These are phyloP conservation scores for Doris montereyensis DNA, from an alignment of 2,888 invertebrate genomes.

Conservation along the genomic window DNA sequence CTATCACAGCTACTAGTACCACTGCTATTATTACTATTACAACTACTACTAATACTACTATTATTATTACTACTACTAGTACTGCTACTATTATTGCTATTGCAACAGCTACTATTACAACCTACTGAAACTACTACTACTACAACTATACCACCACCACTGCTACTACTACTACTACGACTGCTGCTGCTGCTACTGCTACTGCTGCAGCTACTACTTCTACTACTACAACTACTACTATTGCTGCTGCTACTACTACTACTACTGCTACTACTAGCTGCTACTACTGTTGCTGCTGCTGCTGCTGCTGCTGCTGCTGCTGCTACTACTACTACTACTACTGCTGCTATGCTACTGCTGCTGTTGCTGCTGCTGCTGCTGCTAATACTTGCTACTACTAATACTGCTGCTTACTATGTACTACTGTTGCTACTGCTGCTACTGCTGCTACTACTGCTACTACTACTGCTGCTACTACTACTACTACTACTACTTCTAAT, in stretches of 20 bases:
- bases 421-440: background rate
- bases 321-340: background rate
- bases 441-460: background rate
- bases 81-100: slow-evolving; percentile 3
- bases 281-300: background rate
- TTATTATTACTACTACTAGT: background rate
- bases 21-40: background rate
- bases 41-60: slow-evolving; percentile 7
- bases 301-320: background rate
- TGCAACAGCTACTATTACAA: no score
- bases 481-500: background rate
- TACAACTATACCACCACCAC: no score
- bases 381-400: no score
- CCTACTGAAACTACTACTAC: no score
- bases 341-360: no score
- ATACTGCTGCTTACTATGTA: no score
- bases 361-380: no score
- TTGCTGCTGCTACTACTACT: no score
- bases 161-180: no score
- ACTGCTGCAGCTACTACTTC: no score
- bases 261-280: slow-evolving; percentile 25
- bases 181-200: no score
- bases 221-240: no score
- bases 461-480: background rate
- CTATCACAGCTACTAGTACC: background rate